phyloP scores from a whole-genome alignment of 2,797 vertebrate species.

The Neostethus bicornis region DNA sequence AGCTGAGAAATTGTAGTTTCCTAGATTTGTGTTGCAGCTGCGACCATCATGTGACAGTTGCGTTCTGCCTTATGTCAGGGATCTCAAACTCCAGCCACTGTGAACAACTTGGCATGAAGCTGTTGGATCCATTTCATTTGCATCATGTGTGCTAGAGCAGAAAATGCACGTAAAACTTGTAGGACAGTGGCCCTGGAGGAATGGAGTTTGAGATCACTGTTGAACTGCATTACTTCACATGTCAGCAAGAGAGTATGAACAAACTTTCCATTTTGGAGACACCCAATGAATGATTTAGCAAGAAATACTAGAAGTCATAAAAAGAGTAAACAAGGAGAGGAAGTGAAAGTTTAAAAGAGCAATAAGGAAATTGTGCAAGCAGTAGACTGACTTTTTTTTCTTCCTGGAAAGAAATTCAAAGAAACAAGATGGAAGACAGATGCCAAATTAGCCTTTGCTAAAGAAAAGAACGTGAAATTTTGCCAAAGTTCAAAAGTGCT shows the following conservation, averaged over 20 bases:
- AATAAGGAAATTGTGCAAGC: not conserved
- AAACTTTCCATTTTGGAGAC: too few relatives aligned
- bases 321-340: not conserved
- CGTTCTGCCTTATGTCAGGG: not conserved
- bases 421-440: not conserved
- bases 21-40: not conserved
- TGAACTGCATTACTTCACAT: too few relatives aligned
- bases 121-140: not conserved
- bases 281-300: too few relatives aligned
- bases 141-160: not conserved
- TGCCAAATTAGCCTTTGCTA: not conserved
- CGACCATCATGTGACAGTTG: not conserved
- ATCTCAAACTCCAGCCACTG: not conserved
- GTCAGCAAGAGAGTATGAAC: too few relatives aligned
- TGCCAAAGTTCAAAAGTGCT: not conserved
- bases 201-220: too few relatives aligned
- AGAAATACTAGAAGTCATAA: not conserved
- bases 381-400: not conserved
- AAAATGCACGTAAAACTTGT: not conserved
- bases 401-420: not conserved
- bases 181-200: too few relatives aligned
- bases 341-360: not conserved
- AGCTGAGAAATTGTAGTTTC: not conserved
- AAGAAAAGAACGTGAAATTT: not conserved
- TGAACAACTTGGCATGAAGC: not conserved